phyloP scores from a whole-genome alignment of 2,888 invertebrate genomes.

The Agrotis segetum region DNA sequence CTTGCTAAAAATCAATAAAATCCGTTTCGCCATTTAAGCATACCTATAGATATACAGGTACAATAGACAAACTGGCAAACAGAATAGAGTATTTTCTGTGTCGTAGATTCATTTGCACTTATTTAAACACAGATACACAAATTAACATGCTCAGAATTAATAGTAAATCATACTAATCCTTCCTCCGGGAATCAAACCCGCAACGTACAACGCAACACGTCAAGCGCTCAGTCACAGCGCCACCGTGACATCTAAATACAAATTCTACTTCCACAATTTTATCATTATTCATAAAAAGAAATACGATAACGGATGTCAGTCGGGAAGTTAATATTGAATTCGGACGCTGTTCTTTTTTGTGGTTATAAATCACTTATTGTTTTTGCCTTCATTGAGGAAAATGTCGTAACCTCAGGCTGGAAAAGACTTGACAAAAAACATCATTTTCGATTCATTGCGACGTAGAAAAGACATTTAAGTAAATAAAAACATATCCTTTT shows the following conservation, averaged over 20 bases:
- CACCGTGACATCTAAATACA: too few species aligned
- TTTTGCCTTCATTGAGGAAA: conserved; percentile 50
- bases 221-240: too few species aligned
- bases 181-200: too few species aligned
- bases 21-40: neutral
- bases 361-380: conserved; percentile 53
- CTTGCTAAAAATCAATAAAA: neutral
- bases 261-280: conserved; percentile 6
- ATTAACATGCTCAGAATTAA: too few species aligned
- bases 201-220: too few species aligned
- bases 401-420: conserved; percentile 28
- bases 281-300: conserved; percentile 32
- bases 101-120: too few species aligned
- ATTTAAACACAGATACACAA: too few species aligned
- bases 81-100: too few species aligned
- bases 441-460: conserved; percentile 30
- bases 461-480: neutral
- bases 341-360: conserved; percentile 52
- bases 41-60: too few species aligned
- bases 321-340: conserved; percentile 49
- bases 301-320: conserved; percentile 31
- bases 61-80: neutral
- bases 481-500: conserved; percentile 18
- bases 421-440: conserved; percentile 35
- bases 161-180: too few species aligned